phyloP scores from a whole-genome alignment of 2,888 invertebrate species.

The Scaptomyza reducta region DNA sequence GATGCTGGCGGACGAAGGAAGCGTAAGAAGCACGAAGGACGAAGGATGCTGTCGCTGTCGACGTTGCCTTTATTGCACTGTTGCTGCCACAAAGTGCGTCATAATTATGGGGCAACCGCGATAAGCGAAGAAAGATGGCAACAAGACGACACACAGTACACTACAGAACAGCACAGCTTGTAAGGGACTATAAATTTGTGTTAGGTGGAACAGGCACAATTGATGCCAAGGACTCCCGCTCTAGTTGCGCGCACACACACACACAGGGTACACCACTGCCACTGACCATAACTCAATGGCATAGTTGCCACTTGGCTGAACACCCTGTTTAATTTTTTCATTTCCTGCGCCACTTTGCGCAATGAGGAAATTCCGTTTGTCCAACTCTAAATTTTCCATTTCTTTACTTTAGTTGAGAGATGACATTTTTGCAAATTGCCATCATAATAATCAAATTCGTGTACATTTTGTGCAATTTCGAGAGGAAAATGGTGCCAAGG shows the following conservation, averaged over 20 bases:
- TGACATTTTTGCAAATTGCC: slow-evolving; percentile 79
- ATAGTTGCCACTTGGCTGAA: slow-evolving; percentile 5
- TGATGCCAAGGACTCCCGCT: slow-evolving; percentile 71
- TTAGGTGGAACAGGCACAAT: slow-evolving; percentile 58
- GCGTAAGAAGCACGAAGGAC: slow-evolving; percentile 1
- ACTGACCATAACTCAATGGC: slow-evolving; percentile 5
- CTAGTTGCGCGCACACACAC: background rate
- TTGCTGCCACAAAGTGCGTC: slow-evolving; percentile 66
- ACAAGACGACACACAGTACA: slow-evolving; percentile 37
- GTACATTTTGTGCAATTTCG: slow-evolving; percentile 78
- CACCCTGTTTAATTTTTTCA: slow-evolving; percentile 56
- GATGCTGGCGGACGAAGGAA: slow-evolving; percentile 42
- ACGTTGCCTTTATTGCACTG: background rate
- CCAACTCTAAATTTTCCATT: slow-evolving; percentile 51
- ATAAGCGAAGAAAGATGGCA: slow-evolving; percentile 61
- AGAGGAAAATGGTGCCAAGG: slow-evolving; percentile 69
- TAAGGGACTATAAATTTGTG: slow-evolving; percentile 50
- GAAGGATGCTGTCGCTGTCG: slow-evolving; percentile 20
- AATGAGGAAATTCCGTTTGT: slow-evolving; percentile 76
- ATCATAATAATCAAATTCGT: slow-evolving; percentile 80
- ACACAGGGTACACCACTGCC: slow-evolving; percentile 32
- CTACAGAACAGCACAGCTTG: slow-evolving; percentile 35
- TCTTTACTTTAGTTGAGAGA: slow-evolving; percentile 55
- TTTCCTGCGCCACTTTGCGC: slow-evolving; percentile 66
- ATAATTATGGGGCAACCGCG: slow-evolving; percentile 74